These are phyloP conservation scores for Corythaeola cristata DNA, from an alignment of 2,113 vertebrate species.

Conservation along the genomic window DNA sequence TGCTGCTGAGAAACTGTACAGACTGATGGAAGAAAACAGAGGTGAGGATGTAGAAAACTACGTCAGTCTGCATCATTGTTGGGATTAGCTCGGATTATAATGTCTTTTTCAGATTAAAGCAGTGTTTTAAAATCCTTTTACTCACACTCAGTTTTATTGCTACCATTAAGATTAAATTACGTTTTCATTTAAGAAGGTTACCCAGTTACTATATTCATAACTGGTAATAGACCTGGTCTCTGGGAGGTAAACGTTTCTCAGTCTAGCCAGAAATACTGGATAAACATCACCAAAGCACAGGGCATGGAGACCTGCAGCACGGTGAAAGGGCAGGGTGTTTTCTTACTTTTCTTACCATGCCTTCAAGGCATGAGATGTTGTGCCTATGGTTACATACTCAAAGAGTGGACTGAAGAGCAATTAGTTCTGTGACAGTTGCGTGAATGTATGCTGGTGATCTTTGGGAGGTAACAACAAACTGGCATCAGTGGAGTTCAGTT, in stretches of 20 bases:
- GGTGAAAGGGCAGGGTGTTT: not conserved
- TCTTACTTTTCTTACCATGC: not conserved
- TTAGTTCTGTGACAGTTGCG: not conserved
- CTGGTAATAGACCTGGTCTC: not conserved
- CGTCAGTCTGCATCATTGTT: not conserved
- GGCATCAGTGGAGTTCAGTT: not conserved
- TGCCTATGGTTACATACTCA: not conserved
- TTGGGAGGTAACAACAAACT: not conserved
- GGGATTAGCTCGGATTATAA: not conserved
- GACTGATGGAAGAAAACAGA: not conserved
- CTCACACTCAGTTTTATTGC: not conserved
- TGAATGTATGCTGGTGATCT: not conserved
- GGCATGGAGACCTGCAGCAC: not conserved
- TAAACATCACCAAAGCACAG: not conserved
- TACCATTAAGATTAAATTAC: not conserved
- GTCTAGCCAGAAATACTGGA: not conserved
- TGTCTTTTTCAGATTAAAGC: not conserved
- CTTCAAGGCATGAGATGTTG: not conserved
- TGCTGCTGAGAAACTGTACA: not conserved
- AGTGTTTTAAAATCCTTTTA: not conserved
- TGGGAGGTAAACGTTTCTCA: not conserved
- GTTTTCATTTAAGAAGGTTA: not conserved
- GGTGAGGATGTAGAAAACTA: not conserved
- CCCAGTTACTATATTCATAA: not conserved
- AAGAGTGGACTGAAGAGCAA: not conserved